These are phyloP conservation scores for Ardeotis arabs DNA, from an alignment of 2,113 vertebrate genomes.

Conservation along the genomic window DNA sequence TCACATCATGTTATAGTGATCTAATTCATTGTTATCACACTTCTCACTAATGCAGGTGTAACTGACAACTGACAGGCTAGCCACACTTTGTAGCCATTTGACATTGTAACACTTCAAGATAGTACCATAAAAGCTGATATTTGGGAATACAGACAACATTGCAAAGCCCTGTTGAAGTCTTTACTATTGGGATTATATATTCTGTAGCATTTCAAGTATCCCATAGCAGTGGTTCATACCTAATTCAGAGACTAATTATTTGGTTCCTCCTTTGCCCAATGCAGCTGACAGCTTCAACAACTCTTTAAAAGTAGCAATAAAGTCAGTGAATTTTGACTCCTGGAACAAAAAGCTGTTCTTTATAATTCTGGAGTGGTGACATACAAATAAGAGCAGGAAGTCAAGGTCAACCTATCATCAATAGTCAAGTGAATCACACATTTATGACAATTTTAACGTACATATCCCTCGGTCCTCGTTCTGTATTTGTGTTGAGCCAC, in stretches of 20 bases:
- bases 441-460: neutral
- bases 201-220: neutral
- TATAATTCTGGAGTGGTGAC: neutral
- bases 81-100: rapidly evolving
- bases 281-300: neutral
- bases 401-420: neutral
- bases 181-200: neutral
- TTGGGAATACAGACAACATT: neutral
- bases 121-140: no score
- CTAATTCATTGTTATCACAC: neutral
- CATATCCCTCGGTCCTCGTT: neutral
- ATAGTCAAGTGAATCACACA: neutral
- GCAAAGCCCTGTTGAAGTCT: neutral
- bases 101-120: neutral
- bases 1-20: rapidly evolving
- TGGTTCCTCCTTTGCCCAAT: neutral
- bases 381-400: neutral
- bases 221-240: neutral
- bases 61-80: neutral
- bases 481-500: neutral
- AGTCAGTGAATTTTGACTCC: neutral
- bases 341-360: neutral
- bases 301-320: neutral
- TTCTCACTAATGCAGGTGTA: neutral
- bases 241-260: neutral